Evolutionary conservation across 2,888 invertebrate species (phyloP), one percentile per base, ranked within the genome.

Genomic region (Drosophila anomalata): DNA sequence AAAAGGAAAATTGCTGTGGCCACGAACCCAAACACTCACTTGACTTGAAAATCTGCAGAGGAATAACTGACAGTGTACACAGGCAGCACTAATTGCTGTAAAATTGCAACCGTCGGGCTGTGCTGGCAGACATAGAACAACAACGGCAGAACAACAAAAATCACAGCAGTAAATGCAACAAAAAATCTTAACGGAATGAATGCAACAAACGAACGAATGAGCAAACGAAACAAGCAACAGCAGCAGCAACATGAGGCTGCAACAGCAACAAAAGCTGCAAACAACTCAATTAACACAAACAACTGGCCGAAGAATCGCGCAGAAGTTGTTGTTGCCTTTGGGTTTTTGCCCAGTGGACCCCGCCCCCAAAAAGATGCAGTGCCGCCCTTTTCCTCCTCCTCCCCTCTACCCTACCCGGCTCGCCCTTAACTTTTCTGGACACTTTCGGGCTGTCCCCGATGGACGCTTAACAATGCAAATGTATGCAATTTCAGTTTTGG

Each of bases 31-130:
- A 58, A 54, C 71, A 61, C 70, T 70, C 73, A 63, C 70, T 70
- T 70, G 72, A 70, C 63, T 70, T 48, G 54, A 42, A 79, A 79
- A 73, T 83, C 68, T 63, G 71, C 75, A 58, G 46, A 72, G 71
- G 75, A 75, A 67, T 67, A 77, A 75, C 70, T 81, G 81, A 75
- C 79, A 72, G 68, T 72, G 75, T 66, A 65, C 65, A 84, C 75
- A 75, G 72, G 68, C 82, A 85, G 71, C 82, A 75, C 85, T 85
- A 81, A 85, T 81, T 81, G 81, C 82, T 72, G 77, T 75, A 77
- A 77, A 76, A 78, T 73, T 73, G 81, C 78, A 68, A 62, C 73
- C 29, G 66, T 29, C 54, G 14, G 57, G 14, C 36, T 50, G 41
- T 1, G 29, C 51, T 41, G 52, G 42, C 42, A 57, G 56, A 74